Evolutionary conservation across 2,797 vertebrate genomes (phyloP), one percentile per base, ranked within the genome.

Genomic region (Mallotus villosus): DNA sequence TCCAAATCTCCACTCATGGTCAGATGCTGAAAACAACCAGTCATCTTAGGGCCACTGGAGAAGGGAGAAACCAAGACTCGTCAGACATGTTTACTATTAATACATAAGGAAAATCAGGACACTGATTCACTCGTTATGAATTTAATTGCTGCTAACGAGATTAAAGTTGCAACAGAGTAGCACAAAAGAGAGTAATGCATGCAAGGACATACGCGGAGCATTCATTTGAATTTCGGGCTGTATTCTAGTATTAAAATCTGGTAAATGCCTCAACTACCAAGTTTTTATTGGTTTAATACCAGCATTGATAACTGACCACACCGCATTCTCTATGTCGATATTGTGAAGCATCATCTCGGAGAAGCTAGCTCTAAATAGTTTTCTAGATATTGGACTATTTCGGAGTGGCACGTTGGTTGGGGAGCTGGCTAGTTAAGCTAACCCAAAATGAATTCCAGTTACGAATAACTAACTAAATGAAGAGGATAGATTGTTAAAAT

Each of bases 31-130:
- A 46, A 70, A 32, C 8, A 61, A 61, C 63, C 32, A 69, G 77
- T 88, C 90, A 92, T 90, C 78, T 74, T 72, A 68, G 65, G 46
- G 73, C 29, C 29, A 73, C 83, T 87, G 8, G n/a, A 78, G n/a
- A 80, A 17, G 32, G 46, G 71, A 83, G 0, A 76, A 2, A 74
- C 73, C 0, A 0, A 46, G 63, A 46, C n/a, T 21, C 1, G 14
- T 41, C 2, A 21, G 4, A 61, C 32, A 32, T 34, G 25, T 32
- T 32, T 19, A 63, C 2, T 11, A 19, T 24, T 22, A 4, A 60
- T 60, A 12, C 58, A 22, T 1, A 14, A 60, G 58, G 22, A 22
- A 60, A 25, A 60, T 60, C 11, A 60, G 58, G 58, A 12, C 24
- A 25, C 22, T 27, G 22, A 60, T 3, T 60, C 11, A 60, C 8